Percentiles rank a stretch among this genome's conserved stretches.
Evolutionary conservation across 2,797 vertebrate species (phyloP).

Genomic region (Chromis chromis): DNA sequence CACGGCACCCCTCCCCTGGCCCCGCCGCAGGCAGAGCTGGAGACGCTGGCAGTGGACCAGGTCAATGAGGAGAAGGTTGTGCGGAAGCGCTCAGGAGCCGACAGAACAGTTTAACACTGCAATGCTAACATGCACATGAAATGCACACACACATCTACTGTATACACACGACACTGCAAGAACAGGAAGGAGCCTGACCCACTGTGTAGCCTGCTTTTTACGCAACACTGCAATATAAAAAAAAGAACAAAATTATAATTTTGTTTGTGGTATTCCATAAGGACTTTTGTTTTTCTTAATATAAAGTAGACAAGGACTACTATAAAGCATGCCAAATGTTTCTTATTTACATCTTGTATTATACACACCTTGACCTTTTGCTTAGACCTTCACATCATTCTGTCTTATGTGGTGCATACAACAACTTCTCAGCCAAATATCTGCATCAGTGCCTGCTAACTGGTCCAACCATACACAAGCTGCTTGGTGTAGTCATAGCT

Average conservation of each 20-base stretch:
- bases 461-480: constrained; percentile 66
- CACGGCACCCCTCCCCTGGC: constrained; percentile 75
- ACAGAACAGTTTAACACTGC: constrained; percentile 94
- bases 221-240: constrained; percentile 76
- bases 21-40: constrained; percentile 85
- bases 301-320: constrained; percentile 65
- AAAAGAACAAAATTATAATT: constrained; percentile 40
- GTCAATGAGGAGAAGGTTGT: constrained; percentile 90
- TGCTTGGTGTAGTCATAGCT: constrained; percentile 77
- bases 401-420: constrained; percentile 60
- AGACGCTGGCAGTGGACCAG: constrained; percentile 95
- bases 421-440: constrained; percentile 83
- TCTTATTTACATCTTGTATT: constrained; percentile 62
- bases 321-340: constrained; percentile 86
- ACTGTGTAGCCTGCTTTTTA: constrained; percentile 84
- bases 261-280: constrained; percentile 64
- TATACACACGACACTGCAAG: constrained; percentile 59
- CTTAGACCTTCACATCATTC: constrained; percentile 55
- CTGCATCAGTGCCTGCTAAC: constrained; percentile 87
- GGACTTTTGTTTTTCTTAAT: constrained; percentile 56
- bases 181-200: constrained; percentile 69
- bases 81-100: constrained; percentile 92
- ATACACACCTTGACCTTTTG: constrained; percentile 59
- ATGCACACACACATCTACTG: constrained; percentile 43
- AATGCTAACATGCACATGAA: constrained; percentile 33